phyloP scores from a whole-genome alignment of 2,797 vertebrate genomes.

The Anniella stebbinsi region DNA sequence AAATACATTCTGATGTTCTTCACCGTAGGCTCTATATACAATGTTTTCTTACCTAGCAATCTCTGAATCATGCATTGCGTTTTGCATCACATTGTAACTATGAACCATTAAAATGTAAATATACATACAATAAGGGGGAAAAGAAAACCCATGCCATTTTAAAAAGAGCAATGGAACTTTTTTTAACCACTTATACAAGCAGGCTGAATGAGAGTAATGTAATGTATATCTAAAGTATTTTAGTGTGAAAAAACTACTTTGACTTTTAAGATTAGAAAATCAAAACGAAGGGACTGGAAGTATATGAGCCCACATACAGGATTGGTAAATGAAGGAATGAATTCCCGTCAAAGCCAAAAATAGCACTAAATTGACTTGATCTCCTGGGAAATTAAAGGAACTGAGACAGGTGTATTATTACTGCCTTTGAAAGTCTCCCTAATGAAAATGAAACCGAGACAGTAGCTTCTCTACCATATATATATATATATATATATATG shows the following conservation, averaged over 20 bases:
- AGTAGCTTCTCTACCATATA: not conserved
- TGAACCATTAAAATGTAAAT: not conserved
- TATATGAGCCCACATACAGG: not conserved
- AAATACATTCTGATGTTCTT: not conserved
- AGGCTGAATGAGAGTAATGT: not conserved
- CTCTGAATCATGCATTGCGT: not conserved
- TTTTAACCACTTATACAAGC: not conserved
- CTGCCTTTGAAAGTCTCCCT: constrained; percentile 17
- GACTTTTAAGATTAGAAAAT: not conserved
- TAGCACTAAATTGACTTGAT: constrained; percentile 32
- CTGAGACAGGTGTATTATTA: constrained; percentile 26
- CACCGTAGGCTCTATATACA: not conserved
- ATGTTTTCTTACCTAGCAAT: not conserved
- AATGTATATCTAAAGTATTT: not conserved
- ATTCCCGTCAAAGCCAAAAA: constrained; percentile 26
- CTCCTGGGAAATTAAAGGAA: constrained; percentile 34
- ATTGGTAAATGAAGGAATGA: not conserved
- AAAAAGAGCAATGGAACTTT: not conserved
- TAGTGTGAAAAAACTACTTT: not conserved
- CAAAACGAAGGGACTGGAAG: not conserved
- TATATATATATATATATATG: not conserved
- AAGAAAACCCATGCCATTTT: not conserved
- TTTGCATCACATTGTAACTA: too few relatives aligned
- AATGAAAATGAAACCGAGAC: not conserved
- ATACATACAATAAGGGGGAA: not conserved